Conservation (phyloP, 2,888 invertebrate genomes). For the Acanthosoma haemorrhoidale region DNA sequence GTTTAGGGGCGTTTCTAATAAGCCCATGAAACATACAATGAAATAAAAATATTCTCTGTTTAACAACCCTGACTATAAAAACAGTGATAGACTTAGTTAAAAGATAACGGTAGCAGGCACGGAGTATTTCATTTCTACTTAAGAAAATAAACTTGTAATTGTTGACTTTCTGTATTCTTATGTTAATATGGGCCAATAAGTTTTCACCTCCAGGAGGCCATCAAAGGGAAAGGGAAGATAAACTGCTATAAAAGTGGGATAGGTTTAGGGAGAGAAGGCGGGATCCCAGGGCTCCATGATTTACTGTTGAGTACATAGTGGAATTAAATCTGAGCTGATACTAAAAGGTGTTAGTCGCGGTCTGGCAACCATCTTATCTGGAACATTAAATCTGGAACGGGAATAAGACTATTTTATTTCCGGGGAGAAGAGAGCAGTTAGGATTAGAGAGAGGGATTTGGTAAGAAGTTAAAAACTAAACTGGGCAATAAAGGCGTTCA, state of each 20-base stretch:
- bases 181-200: neutral
- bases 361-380: neutral
- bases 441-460: neutral
- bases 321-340: neutral
- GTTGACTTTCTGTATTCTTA: too few relatives aligned
- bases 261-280: neutral
- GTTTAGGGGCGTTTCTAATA: too few relatives aligned
- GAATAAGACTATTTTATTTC: neutral
- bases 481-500: neutral
- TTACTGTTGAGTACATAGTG: constrained; percentile 8
- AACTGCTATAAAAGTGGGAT: neutral
- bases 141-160: too few relatives aligned
- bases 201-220: neutral
- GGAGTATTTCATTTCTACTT: too few relatives aligned
- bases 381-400: neutral
- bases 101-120: too few relatives aligned
- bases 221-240: neutral
- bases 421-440: neutral
- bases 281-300: constrained; percentile 4
- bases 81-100: too few relatives aligned
- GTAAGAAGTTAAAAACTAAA: neutral
- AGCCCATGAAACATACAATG: too few relatives aligned
- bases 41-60: too few relatives aligned
- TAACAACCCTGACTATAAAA: too few relatives aligned
- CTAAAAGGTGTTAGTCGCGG: neutral